A percentile compares a stretch with the other conserved stretches of the same genome.
These are phyloP conservation scores for Anthoscopus minutus DNA, from an alignment of 2,113 vertebrate genomes.

Conservation along the genomic window DNA sequence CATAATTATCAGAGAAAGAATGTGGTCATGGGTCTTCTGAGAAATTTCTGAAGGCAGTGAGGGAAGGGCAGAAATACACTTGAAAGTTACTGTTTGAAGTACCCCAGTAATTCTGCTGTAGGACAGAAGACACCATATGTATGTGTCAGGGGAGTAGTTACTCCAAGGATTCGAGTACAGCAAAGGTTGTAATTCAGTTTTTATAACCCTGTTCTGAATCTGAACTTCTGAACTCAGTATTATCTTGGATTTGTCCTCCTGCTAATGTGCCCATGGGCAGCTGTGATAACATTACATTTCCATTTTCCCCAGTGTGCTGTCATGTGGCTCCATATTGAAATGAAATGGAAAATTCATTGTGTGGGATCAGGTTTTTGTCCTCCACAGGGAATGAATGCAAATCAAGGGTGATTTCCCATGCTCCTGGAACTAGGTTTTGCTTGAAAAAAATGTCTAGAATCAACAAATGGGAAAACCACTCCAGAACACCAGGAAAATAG, in stretches of 20 bases:
- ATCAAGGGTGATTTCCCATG: constrained; percentile 33
- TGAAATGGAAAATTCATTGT: constrained; percentile 26
- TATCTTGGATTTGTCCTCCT: constrained; percentile 14
- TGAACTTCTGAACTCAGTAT: constrained; percentile 50
- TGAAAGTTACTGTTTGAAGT: neutral
- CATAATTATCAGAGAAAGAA: neutral
- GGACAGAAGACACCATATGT: neutral
- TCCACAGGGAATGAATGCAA: neutral
- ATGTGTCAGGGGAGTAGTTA: neutral
- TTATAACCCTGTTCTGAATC: neutral
- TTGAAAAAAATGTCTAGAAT: neutral
- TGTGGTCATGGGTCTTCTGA: neutral
- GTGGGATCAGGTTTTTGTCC: neutral
- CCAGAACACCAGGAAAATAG: neutral
- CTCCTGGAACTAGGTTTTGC: constrained; percentile 3
- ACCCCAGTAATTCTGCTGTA: neutral
- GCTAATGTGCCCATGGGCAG: constrained; percentile 22
- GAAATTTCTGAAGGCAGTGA: neutral
- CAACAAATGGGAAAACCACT: constrained; percentile 37
- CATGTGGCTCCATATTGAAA: neutral
- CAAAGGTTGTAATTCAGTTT: neutral
- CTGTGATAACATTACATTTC: neutral
- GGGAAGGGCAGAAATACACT: neutral
- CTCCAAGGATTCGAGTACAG: neutral
- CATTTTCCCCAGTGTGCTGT: constrained; percentile 4